Base-by-base conservation (phyloP, 1,140 invertebrate species). In the Whitmania pigra region DNA sequence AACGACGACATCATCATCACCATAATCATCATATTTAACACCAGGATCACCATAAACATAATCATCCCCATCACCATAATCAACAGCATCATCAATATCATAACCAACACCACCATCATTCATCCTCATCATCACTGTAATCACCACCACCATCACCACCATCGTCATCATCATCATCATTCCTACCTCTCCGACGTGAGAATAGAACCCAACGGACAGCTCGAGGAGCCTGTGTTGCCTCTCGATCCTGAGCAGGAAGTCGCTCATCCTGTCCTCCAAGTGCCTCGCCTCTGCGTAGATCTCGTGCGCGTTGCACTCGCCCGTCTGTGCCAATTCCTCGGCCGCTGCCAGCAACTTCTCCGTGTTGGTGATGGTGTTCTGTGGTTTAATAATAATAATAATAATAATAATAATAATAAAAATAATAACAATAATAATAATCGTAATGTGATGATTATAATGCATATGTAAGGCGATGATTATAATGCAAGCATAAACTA, bases 281-380 rank as follows among this genome's bases (percentile, higher is more conserved):
- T 96, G 91, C 68, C 91, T 88, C 11, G 94, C 94, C 53, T 82
- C 94, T 5, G 89, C 88, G 77, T 93, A 90, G 76, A 97, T 96
- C 79, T 97, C 93, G 77, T 95, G 91, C 0, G 93, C 89, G 78
- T 94, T 91, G 78, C 93, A 97, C 83, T 97, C 93, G 0, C 94
- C 94, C 0, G 93, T 96, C 68, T 93, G 88, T 0, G 94, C 94
- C 73, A 97, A 82, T 80, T 98, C 94, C 77, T 97, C 93, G 0
- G 94, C 94, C 0, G 94, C 94, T 0, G 91, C 89, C 29, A 98
- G 83, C 25, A 99, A 83, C 82, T 99, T 98, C 77, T 97, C 93
- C 1, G 95, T 94, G 84, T 99, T 99, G 31, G 93, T 96, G 78
- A 98, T 97, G 0, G 96, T 99, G 79, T 98, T 98, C 89, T 97